Conservation (phyloP, 2,113 vertebrate species). For the Trogon melanurus region DNA sequence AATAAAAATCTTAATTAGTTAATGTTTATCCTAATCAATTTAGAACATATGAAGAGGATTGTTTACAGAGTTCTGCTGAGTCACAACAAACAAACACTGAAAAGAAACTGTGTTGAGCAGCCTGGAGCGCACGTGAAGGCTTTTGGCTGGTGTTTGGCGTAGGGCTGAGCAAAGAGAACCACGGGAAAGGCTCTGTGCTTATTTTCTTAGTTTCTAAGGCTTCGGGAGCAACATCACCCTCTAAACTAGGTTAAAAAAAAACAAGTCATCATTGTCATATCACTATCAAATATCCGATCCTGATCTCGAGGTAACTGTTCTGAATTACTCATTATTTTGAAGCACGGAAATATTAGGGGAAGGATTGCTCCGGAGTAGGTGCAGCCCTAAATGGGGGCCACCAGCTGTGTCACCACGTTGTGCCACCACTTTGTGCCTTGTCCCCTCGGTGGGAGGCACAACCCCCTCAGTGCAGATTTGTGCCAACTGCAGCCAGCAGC, state of each 20-base stretch:
- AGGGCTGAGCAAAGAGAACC: not conserved
- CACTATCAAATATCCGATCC: not conserved
- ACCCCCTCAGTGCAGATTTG: not conserved
- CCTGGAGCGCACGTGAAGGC: not conserved
- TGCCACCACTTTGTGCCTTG: not conserved
- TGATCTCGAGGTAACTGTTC: not conserved
- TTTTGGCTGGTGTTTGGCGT: not conserved
- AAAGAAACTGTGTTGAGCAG: not conserved
- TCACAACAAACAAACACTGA: not conserved
- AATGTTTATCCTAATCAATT: not conserved
- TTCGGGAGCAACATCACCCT: not conserved
- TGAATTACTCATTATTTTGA: not conserved
- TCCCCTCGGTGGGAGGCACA: not conserved
- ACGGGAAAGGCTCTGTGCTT: not conserved
- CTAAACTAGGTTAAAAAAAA: not conserved
- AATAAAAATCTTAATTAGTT: not conserved
- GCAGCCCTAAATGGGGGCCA: accelerated
- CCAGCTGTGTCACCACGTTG: not conserved
- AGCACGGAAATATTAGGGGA: not conserved
- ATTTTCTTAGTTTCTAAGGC: not conserved
- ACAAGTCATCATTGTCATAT: not conserved
- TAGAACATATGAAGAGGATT: not conserved
- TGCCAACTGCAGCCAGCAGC: not conserved
- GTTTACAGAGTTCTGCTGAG: not conserved
- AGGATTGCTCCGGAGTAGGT: not conserved